These are phyloP conservation scores for Alligator mississippiensis DNA, from an alignment of 2,113 vertebrate species.

Conservation along the genomic window DNA sequence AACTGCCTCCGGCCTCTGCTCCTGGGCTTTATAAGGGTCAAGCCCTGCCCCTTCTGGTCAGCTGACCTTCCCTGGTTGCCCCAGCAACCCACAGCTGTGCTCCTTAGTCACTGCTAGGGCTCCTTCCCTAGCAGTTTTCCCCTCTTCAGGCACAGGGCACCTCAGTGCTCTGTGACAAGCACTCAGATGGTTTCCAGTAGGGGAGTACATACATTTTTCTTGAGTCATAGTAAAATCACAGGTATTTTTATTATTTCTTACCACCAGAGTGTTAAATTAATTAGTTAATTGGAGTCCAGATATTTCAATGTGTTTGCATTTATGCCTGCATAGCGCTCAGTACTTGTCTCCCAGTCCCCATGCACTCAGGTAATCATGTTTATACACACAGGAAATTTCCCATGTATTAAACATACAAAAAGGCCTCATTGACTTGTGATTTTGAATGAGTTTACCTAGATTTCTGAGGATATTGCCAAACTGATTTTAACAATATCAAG, in stretches of 20 bases:
- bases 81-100: too few species aligned
- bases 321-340: neutral
- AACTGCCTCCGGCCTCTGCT: too few species aligned
- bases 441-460: slow-evolving; percentile 1
- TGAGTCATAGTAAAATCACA: neutral
- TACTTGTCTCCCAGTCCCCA: neutral
- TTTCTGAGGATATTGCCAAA: slow-evolving; percentile 10
- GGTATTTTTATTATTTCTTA: neutral
- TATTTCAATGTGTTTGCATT: neutral
- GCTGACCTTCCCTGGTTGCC: too few species aligned
- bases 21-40: too few species aligned
- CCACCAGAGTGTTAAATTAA: neutral
- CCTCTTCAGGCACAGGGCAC: too few species aligned
- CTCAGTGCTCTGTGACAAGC: too few species aligned
- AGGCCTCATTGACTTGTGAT: neutral
- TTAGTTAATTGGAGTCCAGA: neutral
- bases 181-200: neutral
- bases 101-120: too few species aligned
- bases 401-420: neutral
- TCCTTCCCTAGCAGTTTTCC: too few species aligned
- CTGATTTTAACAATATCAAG: slow-evolving; percentile 5
- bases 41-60: too few species aligned
- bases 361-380: neutral
- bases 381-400: neutral
- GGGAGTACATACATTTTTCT: neutral